These are phyloP conservation scores for Chrysolina haemoptera DNA, from an alignment of 2,888 invertebrate species.

Conservation along the genomic window DNA sequence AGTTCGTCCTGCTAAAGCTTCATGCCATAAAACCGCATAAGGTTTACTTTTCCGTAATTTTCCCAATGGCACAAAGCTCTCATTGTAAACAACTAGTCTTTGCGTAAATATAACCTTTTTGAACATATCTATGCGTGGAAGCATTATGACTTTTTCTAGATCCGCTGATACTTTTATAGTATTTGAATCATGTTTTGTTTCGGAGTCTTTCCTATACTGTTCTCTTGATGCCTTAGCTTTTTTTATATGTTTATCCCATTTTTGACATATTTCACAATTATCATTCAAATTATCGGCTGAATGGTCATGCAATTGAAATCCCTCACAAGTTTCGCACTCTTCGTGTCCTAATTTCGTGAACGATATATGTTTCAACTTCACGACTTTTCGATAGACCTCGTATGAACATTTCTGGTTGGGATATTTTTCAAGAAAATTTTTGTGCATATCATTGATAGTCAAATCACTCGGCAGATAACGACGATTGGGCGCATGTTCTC, in stretches of 20 bases:
- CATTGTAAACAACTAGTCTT: neutral
- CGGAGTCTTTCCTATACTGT: constrained; percentile 13
- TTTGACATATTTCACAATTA: constrained; percentile 27
- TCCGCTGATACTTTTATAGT: constrained; percentile 6
- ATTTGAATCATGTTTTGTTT: neutral
- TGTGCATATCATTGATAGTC: constrained; percentile 39
- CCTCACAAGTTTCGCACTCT: constrained; percentile 43
- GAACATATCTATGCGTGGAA: constrained; percentile 6
- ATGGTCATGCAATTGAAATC: constrained; percentile 27
- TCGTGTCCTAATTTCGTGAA: constrained; percentile 44
- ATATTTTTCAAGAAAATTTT: constrained; percentile 42
- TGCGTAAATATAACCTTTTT: neutral
- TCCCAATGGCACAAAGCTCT: constrained; percentile 7
- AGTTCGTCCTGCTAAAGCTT: constrained; percentile 1
- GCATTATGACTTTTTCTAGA: constrained; percentile 26
- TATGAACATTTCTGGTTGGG: constrained; percentile 36
- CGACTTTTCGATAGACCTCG: no score
- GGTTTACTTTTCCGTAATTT: neutral
- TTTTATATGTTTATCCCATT: constrained; percentile 21
- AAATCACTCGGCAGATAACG: constrained; percentile 47
- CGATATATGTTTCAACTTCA: constrained; percentile 43
- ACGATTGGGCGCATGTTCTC: constrained; percentile 46
- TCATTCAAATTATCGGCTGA: constrained; percentile 22
- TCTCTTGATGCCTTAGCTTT: neutral
- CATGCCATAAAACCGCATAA: neutral